Evolutionary conservation across 2,888 invertebrate species (phyloP), one percentile per base, ranked within the genome.

Genomic region (Xanthostigma xanthostigma): DNA sequence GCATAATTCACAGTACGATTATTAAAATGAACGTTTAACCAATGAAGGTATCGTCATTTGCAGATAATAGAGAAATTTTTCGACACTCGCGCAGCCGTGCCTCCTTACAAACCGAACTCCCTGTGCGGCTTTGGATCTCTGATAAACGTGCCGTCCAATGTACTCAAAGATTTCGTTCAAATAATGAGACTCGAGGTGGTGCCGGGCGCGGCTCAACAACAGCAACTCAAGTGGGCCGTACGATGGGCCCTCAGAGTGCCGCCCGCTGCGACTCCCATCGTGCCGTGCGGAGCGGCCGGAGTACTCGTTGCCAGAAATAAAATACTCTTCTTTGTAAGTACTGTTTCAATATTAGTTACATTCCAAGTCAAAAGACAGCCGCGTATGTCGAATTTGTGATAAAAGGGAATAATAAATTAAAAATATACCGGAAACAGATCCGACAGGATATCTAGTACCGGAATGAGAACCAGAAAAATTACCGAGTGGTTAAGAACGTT

Each of bases 181-280:
- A 82, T 93, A 49, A 87, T 90, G 83, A 71, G 76, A 27, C 57
- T 79, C 41, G 79, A 79, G 56, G 58, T 79, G 59, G 72, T 78
- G 55, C 78, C 79, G 0, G 73, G 72, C 10, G 60, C 79, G 10
- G 71, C 72, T 2, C 78, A 77, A 51, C 75, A 76, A 49, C 73
- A 72, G 52, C 79, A 77, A 47, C 71, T 83, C 55, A 88, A 87
- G 59, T 96, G 95, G 95, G 76, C 81, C 42, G 83, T 93, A 49
- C 90, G 91, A 66, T 87, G 91, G 81, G 90, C 93, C 67, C 75
- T 95, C 62, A 79, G 94, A 49, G 87, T 93, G 57, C 93, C 95
- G 50, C 93, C 93, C 54, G 84, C 89, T 38, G 84, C 85, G 36
- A 76, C 79, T 34, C 88, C 84, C 46, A 86, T 93, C 58, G 85